phyloP scores from a whole-genome alignment of 2,113 vertebrate species.

The Elephas maximus region DNA sequence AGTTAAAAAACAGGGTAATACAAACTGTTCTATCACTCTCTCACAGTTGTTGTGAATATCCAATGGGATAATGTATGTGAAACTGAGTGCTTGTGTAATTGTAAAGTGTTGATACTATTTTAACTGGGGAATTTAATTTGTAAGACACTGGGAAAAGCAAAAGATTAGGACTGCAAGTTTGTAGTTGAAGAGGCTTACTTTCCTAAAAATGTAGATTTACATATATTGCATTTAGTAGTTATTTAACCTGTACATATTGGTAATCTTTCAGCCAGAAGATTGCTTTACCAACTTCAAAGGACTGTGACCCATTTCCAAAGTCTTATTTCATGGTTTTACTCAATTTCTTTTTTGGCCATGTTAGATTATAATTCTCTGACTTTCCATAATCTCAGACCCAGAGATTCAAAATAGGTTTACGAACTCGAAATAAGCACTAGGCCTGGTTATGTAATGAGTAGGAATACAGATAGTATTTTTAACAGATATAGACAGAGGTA shows the following conservation, averaged over 20 bases:
- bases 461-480: background rate
- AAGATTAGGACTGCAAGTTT: background rate
- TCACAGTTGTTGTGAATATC: background rate
- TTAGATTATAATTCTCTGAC: background rate
- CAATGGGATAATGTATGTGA: constrained; percentile 5
- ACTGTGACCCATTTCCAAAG: constrained; percentile 15
- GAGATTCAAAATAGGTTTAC: background rate
- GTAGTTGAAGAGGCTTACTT: background rate
- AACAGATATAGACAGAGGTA: background rate
- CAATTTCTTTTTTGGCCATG: background rate
- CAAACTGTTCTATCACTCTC: background rate
- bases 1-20: background rate
- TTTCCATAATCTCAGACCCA: background rate
- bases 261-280: constrained; percentile 19
- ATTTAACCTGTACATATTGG: background rate
- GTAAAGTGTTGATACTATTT: background rate
- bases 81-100: background rate
- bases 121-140: background rate
- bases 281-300: constrained; percentile 34
- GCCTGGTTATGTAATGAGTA: background rate
- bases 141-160: background rate
- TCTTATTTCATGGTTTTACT: background rate
- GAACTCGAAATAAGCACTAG: background rate
- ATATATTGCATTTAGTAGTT: background rate
- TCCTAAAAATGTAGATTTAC: background rate